Base-by-base conservation (phyloP, 2,113 vertebrate species). In the Thunnus thynnus region DNA sequence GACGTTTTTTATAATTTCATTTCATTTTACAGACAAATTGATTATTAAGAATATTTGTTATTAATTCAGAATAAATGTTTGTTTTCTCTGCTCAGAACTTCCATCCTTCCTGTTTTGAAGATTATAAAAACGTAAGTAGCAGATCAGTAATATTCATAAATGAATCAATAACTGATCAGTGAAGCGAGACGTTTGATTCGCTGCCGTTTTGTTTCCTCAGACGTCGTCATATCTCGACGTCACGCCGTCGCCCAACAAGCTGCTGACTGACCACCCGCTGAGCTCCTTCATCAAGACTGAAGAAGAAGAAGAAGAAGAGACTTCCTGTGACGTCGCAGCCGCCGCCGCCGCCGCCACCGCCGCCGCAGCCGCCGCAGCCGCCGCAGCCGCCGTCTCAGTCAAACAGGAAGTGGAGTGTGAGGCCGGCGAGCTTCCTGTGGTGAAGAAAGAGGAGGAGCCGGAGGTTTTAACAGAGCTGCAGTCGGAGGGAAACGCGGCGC, bases 21-120 rank as follows among this genome's bases (percentile, higher is more conserved):
- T 30, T 3, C 27, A 30, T 30, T 30, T 30, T 30, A 30, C 3
- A 2, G 3, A 30, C 3, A 30, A 30, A 30, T 30, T 30, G 27
- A 30, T 20, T 20, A 20, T 20, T 20, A 20, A 20, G 22, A 22
- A 22, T 22, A 22, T 22, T 22, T 22, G 22, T 22, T 22, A 22
- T 22, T 48, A 8, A 48, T 48, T 48, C 47, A 48, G 22, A 22
- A 36, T 36, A 36, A 36, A 36, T 36, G 32, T 73, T 27, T 70
- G 32, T 60, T 78, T 76, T 17, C 14, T 54, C 27, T 91, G 94
- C 77, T 70, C 90, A 99, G 98, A 99, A 97, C 91, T 99, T 98
- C 91, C 98, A 99, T 93, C 98, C 98, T 3, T 96, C 98, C 63
- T 99, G 98, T 90, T 99, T 97, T 0, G 98, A 99, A 90, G 98